Evolutionary conservation across 2,113 vertebrate genomes (phyloP).

Genomic region (Tragelaphus strepsiceros): DNA sequence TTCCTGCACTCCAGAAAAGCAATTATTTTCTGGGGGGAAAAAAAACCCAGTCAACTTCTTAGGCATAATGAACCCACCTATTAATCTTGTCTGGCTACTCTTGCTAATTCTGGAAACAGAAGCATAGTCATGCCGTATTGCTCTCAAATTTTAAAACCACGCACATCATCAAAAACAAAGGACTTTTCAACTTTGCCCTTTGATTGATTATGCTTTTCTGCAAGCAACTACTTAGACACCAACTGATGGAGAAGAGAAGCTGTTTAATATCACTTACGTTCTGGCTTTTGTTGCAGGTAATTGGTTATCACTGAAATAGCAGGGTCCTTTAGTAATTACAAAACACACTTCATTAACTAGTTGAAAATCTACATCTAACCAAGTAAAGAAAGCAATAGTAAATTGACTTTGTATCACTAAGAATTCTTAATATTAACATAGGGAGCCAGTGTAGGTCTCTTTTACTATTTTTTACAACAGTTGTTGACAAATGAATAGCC

Average conservation of each 20-base stretch:
- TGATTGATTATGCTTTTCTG: conserved; percentile 1
- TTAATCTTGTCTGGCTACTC: conserved; percentile 62
- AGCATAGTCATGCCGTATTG: neutral
- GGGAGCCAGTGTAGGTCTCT: neutral
- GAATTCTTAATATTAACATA: neutral
- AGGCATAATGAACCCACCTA: conserved; percentile 73
- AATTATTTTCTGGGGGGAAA: conserved; percentile 66
- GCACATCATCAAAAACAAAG: neutral
- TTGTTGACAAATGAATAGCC: neutral
- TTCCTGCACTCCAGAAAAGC: conserved; percentile 75
- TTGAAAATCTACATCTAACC: neutral
- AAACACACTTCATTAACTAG: neutral
- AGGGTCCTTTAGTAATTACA: neutral
- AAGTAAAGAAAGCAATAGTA: neutral
- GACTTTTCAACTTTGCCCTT: conserved; percentile 27
- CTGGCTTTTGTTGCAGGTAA: neutral
- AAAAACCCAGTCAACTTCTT: conserved; percentile 47
- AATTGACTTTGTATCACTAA: neutral
- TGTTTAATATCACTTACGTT: neutral
- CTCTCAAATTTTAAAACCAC: conserved; percentile 14
- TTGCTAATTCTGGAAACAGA: conserved; percentile 70
- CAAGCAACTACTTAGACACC: neutral
- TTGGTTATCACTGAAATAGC: neutral
- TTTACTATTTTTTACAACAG: neutral
- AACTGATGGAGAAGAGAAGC: neutral